Evolutionary conservation across 2,888 invertebrate genomes (phyloP), one percentile per base, ranked within the genome.

Genomic region (Salpingus planirostris): DNA sequence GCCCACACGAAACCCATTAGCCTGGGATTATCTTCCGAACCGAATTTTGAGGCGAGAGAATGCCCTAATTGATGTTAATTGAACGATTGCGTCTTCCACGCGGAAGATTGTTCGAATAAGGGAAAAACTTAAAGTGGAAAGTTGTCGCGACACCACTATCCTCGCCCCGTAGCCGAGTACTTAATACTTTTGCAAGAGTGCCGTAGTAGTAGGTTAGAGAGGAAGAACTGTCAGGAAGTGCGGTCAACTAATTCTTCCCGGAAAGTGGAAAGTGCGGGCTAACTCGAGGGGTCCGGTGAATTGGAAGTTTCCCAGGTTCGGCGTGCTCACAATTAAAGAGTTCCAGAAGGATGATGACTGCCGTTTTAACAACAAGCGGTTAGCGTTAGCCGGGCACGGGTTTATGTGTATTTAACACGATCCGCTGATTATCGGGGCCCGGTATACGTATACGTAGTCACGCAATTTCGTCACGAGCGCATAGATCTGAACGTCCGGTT

Each of bases 371-470:
- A 50, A 49, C 48, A 43, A 42, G 36, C 46, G 44, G 40, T 44
- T 46, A 43, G 37, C 43, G 42, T 44, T 36, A 21, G 27, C 40
- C 40, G 43, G 48, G 44, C 40, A 38, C 37, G 38, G 43, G 43
- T 51, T 51, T 51, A 51, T 48, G 50, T 51, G 46, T 43, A 44
- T 43, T 47, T 46, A 47, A 48, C 50, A 51, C 50, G 50, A 51
- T 58, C 58, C 57, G 56, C 54, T 34, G 50, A 58, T 15, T 59
- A 50, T 35, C 23, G 11, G 59, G 57, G 35, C 52, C 26, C 35
- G 35, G 32, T 39, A 52, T 25, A 55, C 56, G 47, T 49, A 1
- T 60, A 60, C 21, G 57, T 37, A 30, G 55, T 55, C 55, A 55
- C 54, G 55, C 55, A 45, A 54, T 42, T 29, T 43, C 47, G 53